Evolutionary conservation across 2,113 vertebrate genomes (phyloP).

Genomic region (Tringa solitaria): DNA sequence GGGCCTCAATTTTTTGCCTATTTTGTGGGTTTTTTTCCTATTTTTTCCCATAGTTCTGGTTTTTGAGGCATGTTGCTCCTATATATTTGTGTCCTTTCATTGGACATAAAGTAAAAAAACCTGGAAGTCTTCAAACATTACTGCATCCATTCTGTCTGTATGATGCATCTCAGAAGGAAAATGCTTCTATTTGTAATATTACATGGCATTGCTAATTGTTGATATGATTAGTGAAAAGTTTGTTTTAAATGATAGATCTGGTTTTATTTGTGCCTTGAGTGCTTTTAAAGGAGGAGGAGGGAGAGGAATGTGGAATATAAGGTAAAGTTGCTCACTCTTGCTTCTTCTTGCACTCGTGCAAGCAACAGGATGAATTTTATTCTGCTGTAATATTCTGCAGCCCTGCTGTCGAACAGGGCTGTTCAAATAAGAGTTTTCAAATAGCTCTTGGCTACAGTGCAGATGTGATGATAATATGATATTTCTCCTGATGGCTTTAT

Average conservation of each 20-base stretch:
- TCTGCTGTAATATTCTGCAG: background rate
- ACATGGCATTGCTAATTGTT: background rate
- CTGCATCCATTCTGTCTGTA: background rate
- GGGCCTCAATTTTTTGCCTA: background rate
- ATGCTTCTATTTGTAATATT: background rate
- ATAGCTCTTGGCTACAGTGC: constrained; percentile 30
- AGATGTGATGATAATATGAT: background rate
- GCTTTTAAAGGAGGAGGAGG: background rate
- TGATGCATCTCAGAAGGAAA: background rate
- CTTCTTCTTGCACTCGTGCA: background rate
- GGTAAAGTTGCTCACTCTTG: background rate
- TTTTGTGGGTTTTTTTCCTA: background rate
- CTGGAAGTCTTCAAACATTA: background rate
- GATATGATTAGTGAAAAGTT: background rate
- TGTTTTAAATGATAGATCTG: background rate
- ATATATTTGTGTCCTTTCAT: background rate
- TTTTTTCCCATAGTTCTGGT: background rate
- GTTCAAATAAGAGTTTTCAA: background rate
- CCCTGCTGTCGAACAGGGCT: background rate
- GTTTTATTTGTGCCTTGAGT: background rate
- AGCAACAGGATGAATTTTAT: background rate
- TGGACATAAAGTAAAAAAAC: background rate
- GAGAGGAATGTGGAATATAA: background rate
- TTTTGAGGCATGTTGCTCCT: background rate
- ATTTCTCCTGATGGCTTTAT: constrained; percentile 16